Conservation (phyloP, 2,113 vertebrate species). For the Daphoenositta chrysoptera region DNA sequence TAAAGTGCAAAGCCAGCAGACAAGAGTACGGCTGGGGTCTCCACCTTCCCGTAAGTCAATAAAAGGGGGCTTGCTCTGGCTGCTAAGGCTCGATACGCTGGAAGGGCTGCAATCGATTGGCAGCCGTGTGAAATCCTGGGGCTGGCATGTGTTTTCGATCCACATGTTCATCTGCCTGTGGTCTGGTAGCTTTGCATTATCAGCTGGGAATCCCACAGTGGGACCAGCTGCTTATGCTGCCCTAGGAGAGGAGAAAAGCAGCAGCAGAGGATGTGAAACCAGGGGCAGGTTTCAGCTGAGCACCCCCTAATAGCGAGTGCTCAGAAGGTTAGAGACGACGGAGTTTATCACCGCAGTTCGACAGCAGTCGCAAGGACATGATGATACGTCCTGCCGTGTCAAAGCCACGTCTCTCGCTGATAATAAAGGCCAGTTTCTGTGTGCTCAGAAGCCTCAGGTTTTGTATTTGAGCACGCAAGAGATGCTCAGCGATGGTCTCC, state of each 20-base stretch:
- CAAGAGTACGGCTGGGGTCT: not conserved
- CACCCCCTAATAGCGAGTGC: not conserved
- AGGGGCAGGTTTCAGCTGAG: not conserved
- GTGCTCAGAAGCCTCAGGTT: not conserved
- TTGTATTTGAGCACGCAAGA: not conserved
- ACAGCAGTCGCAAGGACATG: not conserved
- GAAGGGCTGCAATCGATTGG: not conserved
- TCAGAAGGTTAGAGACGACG: not conserved
- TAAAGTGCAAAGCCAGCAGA: not conserved
- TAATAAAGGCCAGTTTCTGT: not conserved
- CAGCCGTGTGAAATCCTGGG: not conserved
- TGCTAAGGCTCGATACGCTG: not conserved
- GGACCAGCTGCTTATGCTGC: not conserved
- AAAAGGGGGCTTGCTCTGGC: not conserved
- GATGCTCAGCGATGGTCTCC: not conserved
- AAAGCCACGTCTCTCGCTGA: not conserved
- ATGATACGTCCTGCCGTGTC: not conserved
- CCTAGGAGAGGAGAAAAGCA: not conserved
- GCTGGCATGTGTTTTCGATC: not conserved
- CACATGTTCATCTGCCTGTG: not conserved
- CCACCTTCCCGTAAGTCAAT: not conserved
- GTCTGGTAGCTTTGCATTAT: not conserved
- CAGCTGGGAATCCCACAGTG: not conserved
- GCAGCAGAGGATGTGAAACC: not conserved
- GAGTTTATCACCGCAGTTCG: not conserved